Percentiles rank a stretch among this genome's conserved stretches.
phyloP scores from a whole-genome alignment of 2,113 vertebrate species.

The Xiphorhynchus elegans region DNA sequence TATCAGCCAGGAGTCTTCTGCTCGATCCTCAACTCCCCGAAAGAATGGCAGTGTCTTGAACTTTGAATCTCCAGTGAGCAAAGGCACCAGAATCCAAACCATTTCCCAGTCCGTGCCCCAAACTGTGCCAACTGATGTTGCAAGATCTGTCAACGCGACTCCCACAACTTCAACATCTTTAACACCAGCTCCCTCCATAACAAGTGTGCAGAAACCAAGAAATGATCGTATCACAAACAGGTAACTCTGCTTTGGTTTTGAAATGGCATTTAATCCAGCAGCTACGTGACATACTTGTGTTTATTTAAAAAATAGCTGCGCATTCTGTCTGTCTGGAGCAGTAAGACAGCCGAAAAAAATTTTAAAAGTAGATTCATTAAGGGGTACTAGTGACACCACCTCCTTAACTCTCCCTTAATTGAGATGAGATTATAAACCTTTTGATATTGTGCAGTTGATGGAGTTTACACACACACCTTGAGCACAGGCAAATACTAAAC shows the following conservation, averaged over 20 bases:
- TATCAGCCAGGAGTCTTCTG: constrained; percentile 78
- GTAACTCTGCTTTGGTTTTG: constrained; percentile 58
- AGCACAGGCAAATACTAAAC: background rate
- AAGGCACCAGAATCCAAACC: constrained; percentile 79
- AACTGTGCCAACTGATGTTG: constrained; percentile 66
- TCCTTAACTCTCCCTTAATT: background rate
- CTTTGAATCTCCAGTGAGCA: constrained; percentile 75
- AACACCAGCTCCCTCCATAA: constrained; percentile 64
- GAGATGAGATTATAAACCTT: background rate
- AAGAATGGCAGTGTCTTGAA: constrained; percentile 80
- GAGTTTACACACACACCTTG: background rate
- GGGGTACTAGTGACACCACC: background rate
- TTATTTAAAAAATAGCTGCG: background rate
- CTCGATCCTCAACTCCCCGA: constrained; percentile 70
- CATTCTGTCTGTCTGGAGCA: background rate
- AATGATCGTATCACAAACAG: constrained; percentile 74
- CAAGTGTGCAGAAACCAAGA: constrained; percentile 70
- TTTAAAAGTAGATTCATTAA: background rate
- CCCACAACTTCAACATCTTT: constrained; percentile 32
- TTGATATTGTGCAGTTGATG: background rate
- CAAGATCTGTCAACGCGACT: constrained; percentile 43
- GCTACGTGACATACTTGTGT: background rate
- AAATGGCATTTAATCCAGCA: background rate
- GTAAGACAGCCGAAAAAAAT: background rate
- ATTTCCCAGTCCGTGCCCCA: constrained; percentile 79